Evolutionary conservation across 1,140 invertebrate genomes (phyloP).

Genomic region (Dufourea novaeangliae): DNA sequence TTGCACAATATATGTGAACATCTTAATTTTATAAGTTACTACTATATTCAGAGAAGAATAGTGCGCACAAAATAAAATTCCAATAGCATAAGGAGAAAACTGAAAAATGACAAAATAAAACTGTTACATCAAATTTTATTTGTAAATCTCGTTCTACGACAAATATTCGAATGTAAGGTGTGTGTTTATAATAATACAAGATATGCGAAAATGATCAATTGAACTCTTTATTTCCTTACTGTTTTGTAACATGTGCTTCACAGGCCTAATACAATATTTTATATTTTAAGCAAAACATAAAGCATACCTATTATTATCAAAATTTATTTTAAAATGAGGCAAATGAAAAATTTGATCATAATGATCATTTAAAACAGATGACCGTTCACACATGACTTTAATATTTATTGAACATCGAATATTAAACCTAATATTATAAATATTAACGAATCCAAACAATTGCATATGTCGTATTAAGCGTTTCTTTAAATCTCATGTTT

Average conservation of each 20-base stretch:
- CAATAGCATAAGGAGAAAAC: neutral
- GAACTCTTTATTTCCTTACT: neutral
- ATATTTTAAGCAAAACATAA: too few species aligned
- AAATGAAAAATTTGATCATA: too few species aligned
- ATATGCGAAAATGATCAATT: neutral
- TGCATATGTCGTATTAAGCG: too few species aligned
- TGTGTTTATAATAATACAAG: slow-evolving; percentile 5
- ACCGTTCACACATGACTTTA: too few species aligned
- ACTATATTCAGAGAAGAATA: neutral
- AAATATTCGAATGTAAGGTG: neutral
- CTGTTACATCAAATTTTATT: slow-evolving; percentile 20
- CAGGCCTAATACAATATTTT: too few species aligned
- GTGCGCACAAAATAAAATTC: slow-evolving; percentile 29
- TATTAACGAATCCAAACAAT: too few species aligned
- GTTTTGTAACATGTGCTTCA: neutral
- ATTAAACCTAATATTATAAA: too few species aligned
- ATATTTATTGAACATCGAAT: too few species aligned
- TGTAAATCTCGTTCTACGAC: neutral
- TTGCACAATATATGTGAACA: neutral
- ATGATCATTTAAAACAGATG: too few species aligned
- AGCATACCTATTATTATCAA: too few species aligned
- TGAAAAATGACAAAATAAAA: slow-evolving; percentile 9
- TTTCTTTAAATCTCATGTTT: too few species aligned
- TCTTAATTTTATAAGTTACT: slow-evolving; percentile 13
- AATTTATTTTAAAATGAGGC: too few species aligned